Evolutionary conservation across 2,113 vertebrate genomes (phyloP).

Genomic region (Boleophthalmus pectinirostris): DNA sequence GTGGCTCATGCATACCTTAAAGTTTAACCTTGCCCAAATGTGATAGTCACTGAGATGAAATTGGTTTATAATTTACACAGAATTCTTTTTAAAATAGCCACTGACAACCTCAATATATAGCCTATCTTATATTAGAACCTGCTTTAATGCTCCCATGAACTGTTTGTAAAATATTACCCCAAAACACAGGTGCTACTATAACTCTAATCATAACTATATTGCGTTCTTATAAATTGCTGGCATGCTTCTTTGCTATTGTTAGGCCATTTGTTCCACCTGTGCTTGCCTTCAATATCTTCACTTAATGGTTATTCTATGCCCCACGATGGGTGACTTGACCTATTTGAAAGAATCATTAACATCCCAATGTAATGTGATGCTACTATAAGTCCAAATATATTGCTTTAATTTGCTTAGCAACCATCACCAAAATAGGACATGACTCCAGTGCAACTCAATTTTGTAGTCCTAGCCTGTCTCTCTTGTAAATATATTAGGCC

Average conservation of each 20-base stretch:
- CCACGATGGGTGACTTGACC: not conserved
- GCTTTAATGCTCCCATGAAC: not conserved
- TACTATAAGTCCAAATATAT: not conserved
- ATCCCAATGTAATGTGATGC: not conserved
- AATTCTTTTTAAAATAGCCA: not conserved
- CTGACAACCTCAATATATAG: not conserved
- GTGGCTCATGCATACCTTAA: not conserved
- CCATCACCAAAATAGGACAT: not conserved
- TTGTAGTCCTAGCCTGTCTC: not conserved
- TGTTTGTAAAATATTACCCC: not conserved
- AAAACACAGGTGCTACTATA: not conserved
- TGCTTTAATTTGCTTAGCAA: not conserved
- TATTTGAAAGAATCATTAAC: not conserved
- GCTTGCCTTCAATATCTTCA: not conserved
- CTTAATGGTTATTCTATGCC: not conserved
- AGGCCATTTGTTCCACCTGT: not conserved
- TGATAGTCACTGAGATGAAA: not conserved
- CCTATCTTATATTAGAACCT: not conserved
- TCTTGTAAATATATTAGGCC: conserved; percentile 28
- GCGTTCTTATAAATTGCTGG: not conserved
- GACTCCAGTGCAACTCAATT: not conserved
- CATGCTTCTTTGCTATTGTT: not conserved
- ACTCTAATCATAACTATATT: conserved; percentile 1
- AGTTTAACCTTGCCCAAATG: too few relatives aligned
- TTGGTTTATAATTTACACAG: not conserved